These are phyloP conservation scores for Leptarthrus brevirostris DNA, from an alignment of 2,888 invertebrate genomes.

Conservation along the genomic window DNA sequence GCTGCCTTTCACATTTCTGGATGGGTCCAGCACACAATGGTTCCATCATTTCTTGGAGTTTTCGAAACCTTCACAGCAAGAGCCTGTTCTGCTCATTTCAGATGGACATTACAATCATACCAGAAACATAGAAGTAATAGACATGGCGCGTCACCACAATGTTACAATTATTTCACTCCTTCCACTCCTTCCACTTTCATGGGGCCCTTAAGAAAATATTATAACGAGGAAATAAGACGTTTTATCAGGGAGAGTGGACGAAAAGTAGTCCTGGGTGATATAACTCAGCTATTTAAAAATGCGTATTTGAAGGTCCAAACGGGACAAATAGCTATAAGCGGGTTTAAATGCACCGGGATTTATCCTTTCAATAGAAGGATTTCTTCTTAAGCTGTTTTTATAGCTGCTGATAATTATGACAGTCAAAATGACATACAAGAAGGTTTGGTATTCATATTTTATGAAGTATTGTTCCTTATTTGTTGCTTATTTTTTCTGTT, in stretches of 20 bases:
- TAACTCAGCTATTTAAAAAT: no score
- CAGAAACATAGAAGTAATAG: conserved; percentile 50
- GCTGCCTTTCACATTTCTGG: conserved; percentile 27
- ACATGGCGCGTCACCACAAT: conserved; percentile 48
- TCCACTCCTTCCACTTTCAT: conserved; percentile 52
- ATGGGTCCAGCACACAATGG: conserved; percentile 5
- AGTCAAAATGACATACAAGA: no score
- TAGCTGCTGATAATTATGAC: conserved; percentile 5
- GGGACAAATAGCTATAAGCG: conserved; percentile 51
- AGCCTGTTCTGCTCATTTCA: conserved; percentile 52
- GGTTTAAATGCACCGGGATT: conserved; percentile 52
- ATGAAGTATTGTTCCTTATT: no score
- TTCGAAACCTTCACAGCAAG: conserved; percentile 48
- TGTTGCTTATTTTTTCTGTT: no score
- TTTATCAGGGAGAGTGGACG: no score
- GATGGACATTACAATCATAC: conserved; percentile 55
- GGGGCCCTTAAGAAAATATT: conserved; percentile 52
- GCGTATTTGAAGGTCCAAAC: no score
- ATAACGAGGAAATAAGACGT: conserved; percentile 52
- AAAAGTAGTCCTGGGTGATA: no score
- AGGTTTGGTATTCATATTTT: no score
- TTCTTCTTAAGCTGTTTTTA: conserved; percentile 52
- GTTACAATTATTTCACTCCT: conserved; percentile 52
- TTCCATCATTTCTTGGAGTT: conserved; percentile 10
- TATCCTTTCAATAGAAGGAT: conserved; percentile 32